Evolutionary conservation across 2,888 invertebrate genomes (phyloP).

Genomic region (Spialia ferax): DNA sequence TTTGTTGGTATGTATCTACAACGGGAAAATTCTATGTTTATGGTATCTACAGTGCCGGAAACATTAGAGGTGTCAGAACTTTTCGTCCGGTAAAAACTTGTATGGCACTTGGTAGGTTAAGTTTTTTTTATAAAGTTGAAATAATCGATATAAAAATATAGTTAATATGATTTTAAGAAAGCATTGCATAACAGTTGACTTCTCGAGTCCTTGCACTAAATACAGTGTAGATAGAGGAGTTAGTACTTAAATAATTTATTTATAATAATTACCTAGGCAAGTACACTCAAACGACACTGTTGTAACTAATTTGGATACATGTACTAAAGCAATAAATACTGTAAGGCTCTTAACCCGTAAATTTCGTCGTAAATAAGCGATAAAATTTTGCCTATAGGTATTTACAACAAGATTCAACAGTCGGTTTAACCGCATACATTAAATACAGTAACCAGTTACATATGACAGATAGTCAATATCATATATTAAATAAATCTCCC

Average conservation of each 20-base stretch:
- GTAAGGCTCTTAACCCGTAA: slow-evolving; percentile 4
- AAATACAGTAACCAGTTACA: not conserved
- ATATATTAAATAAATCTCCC: not conserved
- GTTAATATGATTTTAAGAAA: not conserved
- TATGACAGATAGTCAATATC: not conserved
- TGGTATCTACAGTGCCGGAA: too few relatives aligned
- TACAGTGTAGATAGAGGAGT: not conserved
- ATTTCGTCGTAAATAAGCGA: slow-evolving; percentile 9
- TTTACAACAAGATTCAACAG: not conserved
- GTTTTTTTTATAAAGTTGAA: too few relatives aligned
- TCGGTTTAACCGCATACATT: not conserved
- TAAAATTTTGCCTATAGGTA: not conserved
- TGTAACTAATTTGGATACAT: not conserved
- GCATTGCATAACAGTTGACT: not conserved
- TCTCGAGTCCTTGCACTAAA: not conserved
- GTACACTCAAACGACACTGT: not conserved
- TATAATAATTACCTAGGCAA: not conserved
- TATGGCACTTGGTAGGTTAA: too few relatives aligned
- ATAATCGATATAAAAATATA: not conserved
- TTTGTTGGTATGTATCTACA: too few relatives aligned
- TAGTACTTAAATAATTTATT: too few relatives aligned
- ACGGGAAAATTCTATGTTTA: too few relatives aligned
- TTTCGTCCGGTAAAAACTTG: too few relatives aligned
- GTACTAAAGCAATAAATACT: slow-evolving; percentile 16
- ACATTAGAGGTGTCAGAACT: too few relatives aligned